Evolutionary conservation across 2,113 vertebrate species (phyloP).

Genomic region (Myrmophylax atrothorax): DNA sequence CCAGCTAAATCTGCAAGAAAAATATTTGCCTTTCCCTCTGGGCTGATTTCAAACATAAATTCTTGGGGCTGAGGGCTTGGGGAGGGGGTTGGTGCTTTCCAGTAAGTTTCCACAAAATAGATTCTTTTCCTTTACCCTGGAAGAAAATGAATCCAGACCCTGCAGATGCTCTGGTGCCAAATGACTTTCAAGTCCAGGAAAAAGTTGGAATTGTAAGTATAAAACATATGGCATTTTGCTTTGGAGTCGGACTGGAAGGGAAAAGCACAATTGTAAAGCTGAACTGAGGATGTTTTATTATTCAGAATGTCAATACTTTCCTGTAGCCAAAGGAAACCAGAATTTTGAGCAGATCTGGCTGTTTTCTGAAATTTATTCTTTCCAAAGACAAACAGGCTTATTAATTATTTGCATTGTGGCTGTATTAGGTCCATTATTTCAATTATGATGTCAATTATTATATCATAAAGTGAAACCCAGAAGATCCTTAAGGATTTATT

Average conservation of each 20-base stretch:
- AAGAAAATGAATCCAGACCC: not conserved
- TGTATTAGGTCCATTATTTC: not conserved
- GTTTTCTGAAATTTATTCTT: not conserved
- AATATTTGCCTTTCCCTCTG: constrained; percentile 38
- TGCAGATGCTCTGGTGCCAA: constrained; percentile 12
- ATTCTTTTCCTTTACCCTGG: not conserved
- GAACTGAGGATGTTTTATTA: not conserved
- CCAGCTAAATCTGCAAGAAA: constrained; percentile 2
- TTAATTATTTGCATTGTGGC: not conserved
- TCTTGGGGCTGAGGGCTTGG: not conserved
- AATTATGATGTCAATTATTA: not conserved
- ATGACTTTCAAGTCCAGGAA: not conserved
- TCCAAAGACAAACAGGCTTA: not conserved
- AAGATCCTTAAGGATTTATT: not conserved
- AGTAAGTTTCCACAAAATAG: not conserved
- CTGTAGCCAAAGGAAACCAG: not conserved
- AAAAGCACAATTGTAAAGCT: constrained; percentile 9
- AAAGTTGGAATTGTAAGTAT: not conserved
- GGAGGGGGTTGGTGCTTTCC: not conserved
- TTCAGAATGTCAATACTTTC: not conserved
- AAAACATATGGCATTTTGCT: constrained; percentile 14
- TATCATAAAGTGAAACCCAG: not conserved
- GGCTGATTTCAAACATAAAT: constrained; percentile 6
- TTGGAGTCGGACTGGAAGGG: not conserved
- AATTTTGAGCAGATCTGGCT: not conserved